Evolutionary conservation across 2,888 invertebrate species (phyloP).

Genomic region (Aricia artaxerxes): DNA sequence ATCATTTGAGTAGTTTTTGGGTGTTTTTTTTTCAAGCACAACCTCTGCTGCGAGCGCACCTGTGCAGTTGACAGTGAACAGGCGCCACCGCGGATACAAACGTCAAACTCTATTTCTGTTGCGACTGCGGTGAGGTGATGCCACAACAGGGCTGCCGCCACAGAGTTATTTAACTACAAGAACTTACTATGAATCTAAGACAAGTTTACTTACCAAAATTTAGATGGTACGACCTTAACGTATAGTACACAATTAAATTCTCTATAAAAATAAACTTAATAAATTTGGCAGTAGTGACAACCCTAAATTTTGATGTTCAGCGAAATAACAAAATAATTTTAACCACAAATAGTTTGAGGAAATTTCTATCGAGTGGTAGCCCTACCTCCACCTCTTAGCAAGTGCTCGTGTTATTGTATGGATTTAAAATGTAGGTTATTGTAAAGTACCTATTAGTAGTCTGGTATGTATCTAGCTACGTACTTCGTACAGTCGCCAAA

Average conservation of each 20-base stretch:
- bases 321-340: not conserved
- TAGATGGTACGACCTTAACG: not conserved
- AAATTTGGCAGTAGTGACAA: not conserved
- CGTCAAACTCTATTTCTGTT: constrained; percentile 78
- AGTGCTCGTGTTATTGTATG: constrained; percentile 58
- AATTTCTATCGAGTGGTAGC: not conserved
- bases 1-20: not conserved
- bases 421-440: constrained; percentile 59
- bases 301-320: not conserved
- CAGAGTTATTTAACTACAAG: not conserved
- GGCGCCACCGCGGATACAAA: constrained; percentile 78
- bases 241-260: not conserved
- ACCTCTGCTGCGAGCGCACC: constrained; percentile 52
- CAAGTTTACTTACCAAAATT: not conserved
- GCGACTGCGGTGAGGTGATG: constrained; percentile 61
- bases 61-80: constrained; percentile 78
- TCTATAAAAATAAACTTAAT: not conserved
- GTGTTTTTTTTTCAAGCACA: not conserved
- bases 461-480: constrained; percentile 24
- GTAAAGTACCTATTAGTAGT: constrained; percentile 42
- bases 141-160: constrained; percentile 37
- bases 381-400: constrained; percentile 56
- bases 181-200: not conserved
- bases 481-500: not conserved
- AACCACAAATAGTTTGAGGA: not conserved